phyloP scores from a whole-genome alignment of 2,113 vertebrate genomes.

The Phalacrocorax pelagicus region DNA sequence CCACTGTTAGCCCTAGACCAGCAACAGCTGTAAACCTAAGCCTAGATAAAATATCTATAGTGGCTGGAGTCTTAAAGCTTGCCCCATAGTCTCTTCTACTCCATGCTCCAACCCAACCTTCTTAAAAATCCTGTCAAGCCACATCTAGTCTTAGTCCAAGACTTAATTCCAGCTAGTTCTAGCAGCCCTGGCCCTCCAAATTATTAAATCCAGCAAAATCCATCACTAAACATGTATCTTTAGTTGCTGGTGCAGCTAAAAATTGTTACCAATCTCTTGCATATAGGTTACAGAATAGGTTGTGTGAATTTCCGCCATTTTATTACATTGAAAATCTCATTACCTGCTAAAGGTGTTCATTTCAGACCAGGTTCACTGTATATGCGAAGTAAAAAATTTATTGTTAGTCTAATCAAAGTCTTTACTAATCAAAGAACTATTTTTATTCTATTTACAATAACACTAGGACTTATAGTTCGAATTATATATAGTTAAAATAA shows the following conservation, averaged over 20 bases:
- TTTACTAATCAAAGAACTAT: background rate
- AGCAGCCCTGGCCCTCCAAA: background rate
- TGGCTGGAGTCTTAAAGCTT: background rate
- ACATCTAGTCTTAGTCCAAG: background rate
- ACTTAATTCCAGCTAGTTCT: background rate
- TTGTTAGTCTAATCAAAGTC: background rate
- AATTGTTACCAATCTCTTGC: background rate
- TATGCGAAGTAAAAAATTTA: background rate
- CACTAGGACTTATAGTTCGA: background rate
- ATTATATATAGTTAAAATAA: background rate
- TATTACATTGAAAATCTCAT: background rate
- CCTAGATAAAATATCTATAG: background rate
- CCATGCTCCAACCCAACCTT: background rate
- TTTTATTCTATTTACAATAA: background rate
- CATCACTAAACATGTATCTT: background rate
- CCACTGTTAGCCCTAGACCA: background rate
- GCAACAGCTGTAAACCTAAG: background rate
- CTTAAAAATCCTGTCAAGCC: background rate
- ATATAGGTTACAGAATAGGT: background rate
- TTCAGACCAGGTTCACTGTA: background rate
- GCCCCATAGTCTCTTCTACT: background rate
- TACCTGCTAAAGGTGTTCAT: background rate
- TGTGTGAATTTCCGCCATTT: background rate
- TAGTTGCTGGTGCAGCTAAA: background rate
- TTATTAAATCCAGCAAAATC: background rate